Conservation (phyloP, 2,888 invertebrate genomes). For the Autographa gamma region DNA sequence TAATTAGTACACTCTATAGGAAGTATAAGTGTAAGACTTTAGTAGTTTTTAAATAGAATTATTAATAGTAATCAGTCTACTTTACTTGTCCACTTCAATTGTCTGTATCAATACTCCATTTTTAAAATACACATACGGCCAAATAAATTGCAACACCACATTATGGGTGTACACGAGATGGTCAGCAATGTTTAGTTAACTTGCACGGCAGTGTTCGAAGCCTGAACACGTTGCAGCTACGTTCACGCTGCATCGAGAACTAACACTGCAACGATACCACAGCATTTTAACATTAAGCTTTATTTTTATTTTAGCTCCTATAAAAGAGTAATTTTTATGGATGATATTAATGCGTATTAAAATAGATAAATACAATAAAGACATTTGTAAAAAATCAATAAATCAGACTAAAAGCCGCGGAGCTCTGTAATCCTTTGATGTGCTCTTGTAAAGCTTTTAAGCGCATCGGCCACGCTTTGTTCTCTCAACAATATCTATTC, state of each 20-base stretch:
- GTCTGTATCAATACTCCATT: too few relatives aligned
- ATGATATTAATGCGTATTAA: constrained; percentile 3
- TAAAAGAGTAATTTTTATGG: neutral
- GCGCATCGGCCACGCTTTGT: constrained; percentile 50
- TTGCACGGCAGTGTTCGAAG: neutral
- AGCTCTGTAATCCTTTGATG: constrained; percentile 58
- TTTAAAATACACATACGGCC: neutral
- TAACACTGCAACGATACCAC: constrained; percentile 2
- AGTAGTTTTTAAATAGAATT: too few relatives aligned
- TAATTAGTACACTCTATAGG: neutral
- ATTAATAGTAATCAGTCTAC: too few relatives aligned
- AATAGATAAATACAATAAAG: constrained; percentile 17
- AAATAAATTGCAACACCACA: neutral
- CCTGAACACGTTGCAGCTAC: constrained; percentile 6
- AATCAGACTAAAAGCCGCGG: constrained; percentile 31
- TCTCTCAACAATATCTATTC: constrained; percentile 56
- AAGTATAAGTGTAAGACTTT: too few relatives aligned
- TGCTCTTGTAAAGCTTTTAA: constrained; percentile 57
- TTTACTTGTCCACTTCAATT: too few relatives aligned
- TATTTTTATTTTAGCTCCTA: neutral
- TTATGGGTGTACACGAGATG: neutral
- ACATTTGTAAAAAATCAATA: constrained; percentile 37
- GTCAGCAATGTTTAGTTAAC: neutral
- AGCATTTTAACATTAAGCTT: neutral
- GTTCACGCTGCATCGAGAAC: constrained; percentile 6